Percentiles rank a stretch among this genome's conserved stretches.
These are phyloP conservation scores for Esox lucius DNA, from an alignment of 2,797 vertebrate genomes.

Conservation along the genomic window DNA sequence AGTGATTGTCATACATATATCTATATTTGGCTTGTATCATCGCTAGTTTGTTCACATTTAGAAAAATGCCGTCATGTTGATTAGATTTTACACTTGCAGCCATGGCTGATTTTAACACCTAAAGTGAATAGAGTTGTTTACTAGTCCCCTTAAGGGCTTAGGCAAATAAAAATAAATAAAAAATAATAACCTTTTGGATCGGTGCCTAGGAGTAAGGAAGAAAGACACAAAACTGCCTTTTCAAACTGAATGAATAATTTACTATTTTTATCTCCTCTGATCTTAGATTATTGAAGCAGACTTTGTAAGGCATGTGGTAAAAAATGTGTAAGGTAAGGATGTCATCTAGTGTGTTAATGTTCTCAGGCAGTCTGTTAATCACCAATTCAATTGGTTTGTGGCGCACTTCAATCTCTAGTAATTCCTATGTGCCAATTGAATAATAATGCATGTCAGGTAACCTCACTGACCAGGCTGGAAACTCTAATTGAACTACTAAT, in stretches of 20 bases:
- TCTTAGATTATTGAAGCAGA: neutral
- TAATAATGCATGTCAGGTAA: constrained; percentile 62
- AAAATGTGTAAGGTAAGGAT: neutral
- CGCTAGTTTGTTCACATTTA: too few species aligned
- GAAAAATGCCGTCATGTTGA: too few species aligned
- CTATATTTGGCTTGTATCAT: too few species aligned
- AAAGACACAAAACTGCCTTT: neutral
- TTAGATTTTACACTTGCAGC: too few species aligned
- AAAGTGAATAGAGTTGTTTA: too few species aligned
- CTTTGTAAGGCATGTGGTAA: neutral
- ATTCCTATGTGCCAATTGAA: constrained; percentile 70
- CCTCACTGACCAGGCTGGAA: constrained; percentile 45
- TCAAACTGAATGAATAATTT: neutral
- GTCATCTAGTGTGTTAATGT: neutral
- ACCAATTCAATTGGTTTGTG: constrained; percentile 26
- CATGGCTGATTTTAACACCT: too few species aligned
- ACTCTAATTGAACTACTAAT: constrained; percentile 42
- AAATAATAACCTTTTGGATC: too few species aligned
- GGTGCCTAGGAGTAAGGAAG: neutral
- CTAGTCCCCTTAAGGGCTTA: too few species aligned
- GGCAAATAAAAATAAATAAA: too few species aligned
- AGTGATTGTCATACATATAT: too few species aligned
- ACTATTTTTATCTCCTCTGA: neutral
- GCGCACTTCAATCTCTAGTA: constrained; percentile 38
- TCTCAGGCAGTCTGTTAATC: neutral